Evolutionary conservation across 2,888 invertebrate species (phyloP).

Genomic region (Acleris sparsana): DNA sequence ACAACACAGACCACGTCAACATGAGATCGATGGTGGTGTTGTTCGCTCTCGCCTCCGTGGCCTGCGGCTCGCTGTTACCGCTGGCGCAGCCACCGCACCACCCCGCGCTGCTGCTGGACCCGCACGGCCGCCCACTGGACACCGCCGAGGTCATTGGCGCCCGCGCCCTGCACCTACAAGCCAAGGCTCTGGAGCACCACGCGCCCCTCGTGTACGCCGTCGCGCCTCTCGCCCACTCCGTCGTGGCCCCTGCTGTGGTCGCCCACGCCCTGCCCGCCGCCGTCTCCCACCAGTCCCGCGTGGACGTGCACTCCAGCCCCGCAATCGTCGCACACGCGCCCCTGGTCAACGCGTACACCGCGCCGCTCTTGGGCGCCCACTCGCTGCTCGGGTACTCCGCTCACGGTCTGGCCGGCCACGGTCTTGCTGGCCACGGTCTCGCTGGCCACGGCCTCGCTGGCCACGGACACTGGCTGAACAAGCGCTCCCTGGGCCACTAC

Average conservation of each 20-base stretch:
- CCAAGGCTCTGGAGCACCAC: slow-evolving; percentile 45
- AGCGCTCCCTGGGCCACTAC: slow-evolving; percentile 58
- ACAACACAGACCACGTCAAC: slow-evolving; percentile 71
- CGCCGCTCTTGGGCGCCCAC: slow-evolving; percentile 47
- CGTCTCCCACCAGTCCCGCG: slow-evolving; percentile 60
- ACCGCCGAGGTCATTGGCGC: slow-evolving; percentile 48
- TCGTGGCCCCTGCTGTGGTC: slow-evolving; percentile 43
- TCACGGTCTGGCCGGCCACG: slow-evolving; percentile 38
- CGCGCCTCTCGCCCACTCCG: slow-evolving; percentile 47
- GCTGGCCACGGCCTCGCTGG: slow-evolving; percentile 44
- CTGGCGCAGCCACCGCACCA: slow-evolving; percentile 64
- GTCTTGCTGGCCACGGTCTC: slow-evolving; percentile 50
- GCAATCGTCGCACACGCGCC: slow-evolving; percentile 51
- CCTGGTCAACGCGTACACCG: slow-evolving; percentile 33
- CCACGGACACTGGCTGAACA: slow-evolving; percentile 59
- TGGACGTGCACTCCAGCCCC: slow-evolving; percentile 58
- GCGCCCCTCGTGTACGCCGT: slow-evolving; percentile 44
- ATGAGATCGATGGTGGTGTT: slow-evolving; percentile 85
- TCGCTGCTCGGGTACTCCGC: slow-evolving; percentile 45
- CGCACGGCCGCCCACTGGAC: slow-evolving; percentile 49
- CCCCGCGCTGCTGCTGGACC: slow-evolving; percentile 47
- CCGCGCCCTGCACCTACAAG: slow-evolving; percentile 47
- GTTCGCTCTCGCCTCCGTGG: slow-evolving; percentile 84
- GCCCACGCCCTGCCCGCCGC: slow-evolving; percentile 46
- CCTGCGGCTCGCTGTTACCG: slow-evolving; percentile 78